These are phyloP conservation scores for Vultur gryphus DNA, from an alignment of 2,797 vertebrate species.

Conservation along the genomic window DNA sequence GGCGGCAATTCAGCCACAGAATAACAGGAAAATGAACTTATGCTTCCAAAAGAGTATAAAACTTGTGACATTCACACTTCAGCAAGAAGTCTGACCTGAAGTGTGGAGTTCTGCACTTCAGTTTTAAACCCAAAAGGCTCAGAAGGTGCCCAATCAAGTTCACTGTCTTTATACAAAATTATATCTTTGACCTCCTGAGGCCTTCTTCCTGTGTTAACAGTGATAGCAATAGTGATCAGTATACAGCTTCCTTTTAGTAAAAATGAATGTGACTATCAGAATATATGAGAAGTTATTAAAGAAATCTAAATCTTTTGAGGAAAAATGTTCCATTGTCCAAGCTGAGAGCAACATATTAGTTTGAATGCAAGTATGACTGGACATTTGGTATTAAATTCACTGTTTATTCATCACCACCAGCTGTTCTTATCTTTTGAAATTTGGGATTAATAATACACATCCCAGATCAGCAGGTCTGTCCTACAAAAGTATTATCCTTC, in stretches of 20 bases:
- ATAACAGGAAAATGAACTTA: conserved; percentile 38
- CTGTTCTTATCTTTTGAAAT: background rate
- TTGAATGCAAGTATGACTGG: background rate
- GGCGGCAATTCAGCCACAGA: background rate
- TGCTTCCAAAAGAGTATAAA: background rate
- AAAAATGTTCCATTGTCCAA: background rate
- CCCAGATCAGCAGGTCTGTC: background rate
- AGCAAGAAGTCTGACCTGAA: background rate
- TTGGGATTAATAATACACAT: rapidly evolving
- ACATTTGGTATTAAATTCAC: background rate
- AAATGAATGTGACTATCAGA: background rate
- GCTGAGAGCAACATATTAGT: background rate
- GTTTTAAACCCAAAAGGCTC: background rate
- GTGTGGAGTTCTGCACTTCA: background rate
- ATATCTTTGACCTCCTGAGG: background rate
- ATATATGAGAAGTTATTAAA: background rate
- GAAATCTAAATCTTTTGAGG: background rate
- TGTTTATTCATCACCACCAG: background rate
- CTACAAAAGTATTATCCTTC: background rate
- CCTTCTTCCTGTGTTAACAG: background rate
- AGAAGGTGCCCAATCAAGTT: background rate
- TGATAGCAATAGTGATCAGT: background rate
- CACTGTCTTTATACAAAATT: background rate
- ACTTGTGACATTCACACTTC: background rate
- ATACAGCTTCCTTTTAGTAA: background rate